A percentile compares a stretch with the other conserved stretches of the same genome.
Conservation (phyloP, 2,888 invertebrate genomes). For the Archips crataeganus region DNA sequence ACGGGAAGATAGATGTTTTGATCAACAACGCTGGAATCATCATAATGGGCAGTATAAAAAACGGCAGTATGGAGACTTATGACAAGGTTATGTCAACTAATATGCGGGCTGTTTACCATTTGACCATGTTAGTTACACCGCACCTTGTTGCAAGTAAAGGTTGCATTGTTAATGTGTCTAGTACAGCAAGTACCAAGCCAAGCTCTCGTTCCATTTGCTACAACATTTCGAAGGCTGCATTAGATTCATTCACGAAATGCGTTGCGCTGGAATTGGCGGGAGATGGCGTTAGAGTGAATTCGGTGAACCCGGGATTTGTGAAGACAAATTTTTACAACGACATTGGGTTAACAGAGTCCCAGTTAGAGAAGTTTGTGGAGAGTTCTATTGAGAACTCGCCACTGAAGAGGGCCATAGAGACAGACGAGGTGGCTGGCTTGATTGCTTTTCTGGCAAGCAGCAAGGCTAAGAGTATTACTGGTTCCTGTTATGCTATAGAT, state of each 20-base stretch:
- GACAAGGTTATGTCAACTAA: slow-evolving; percentile 95
- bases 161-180: slow-evolving; percentile 96
- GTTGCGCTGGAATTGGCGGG: slow-evolving; percentile 93
- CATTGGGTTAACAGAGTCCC: slow-evolving; percentile 85
- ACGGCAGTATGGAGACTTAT: slow-evolving; percentile 91
- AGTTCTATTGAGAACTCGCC: slow-evolving; percentile 91
- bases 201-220: slow-evolving; percentile 93
- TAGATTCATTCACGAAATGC: slow-evolving; percentile 97
- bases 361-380: slow-evolving; percentile 91
- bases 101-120: slow-evolving; percentile 91
- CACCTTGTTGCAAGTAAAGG: slow-evolving; percentile 92
- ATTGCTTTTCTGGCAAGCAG: slow-evolving; percentile 96
- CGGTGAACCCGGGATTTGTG: slow-evolving; percentile 97
- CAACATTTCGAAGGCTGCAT: slow-evolving; percentile 95
- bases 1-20: slow-evolving; percentile 90
- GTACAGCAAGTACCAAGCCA: slow-evolving; percentile 90
- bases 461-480: slow-evolving; percentile 95
- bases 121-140: slow-evolving; percentile 94
- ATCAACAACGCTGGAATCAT: slow-evolving; percentile 95
- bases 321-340: slow-evolving; percentile 93
- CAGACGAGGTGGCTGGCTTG: slow-evolving; percentile 93
- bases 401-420: slow-evolving; percentile 92
- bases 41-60: slow-evolving; percentile 92
- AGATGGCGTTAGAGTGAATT: slow-evolving; percentile 94
- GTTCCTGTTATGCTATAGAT: slow-evolving; percentile 82